Percentiles rank a stretch among this genome's conserved stretches.
Evolutionary conservation across 2,797 vertebrate species (phyloP).

Genomic region (Otus scops): DNA sequence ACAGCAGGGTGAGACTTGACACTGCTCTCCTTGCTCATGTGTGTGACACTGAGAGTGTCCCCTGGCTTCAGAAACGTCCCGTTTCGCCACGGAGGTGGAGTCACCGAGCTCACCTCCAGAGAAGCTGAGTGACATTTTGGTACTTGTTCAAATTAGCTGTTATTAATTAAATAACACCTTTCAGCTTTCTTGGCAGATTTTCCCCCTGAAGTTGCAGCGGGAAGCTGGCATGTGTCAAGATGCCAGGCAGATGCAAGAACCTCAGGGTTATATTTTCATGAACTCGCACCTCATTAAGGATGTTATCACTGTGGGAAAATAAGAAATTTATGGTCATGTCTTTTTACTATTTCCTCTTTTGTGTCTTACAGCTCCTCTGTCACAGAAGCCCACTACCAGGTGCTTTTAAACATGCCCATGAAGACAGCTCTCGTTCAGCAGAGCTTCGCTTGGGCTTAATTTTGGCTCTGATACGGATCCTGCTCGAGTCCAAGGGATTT

Average conservation of each 20-base stretch:
- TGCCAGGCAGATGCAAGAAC: background rate
- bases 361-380: background rate
- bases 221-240: background rate
- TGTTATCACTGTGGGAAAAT: background rate
- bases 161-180: conserved; percentile 55
- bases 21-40: background rate
- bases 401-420: background rate
- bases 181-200: background rate
- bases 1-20: background rate
- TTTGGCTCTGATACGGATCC: background rate
- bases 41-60: accelerated
- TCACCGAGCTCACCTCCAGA: background rate
- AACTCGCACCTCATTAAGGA: background rate
- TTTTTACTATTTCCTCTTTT: background rate
- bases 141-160: conserved; percentile 12
- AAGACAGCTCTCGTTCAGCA: background rate
- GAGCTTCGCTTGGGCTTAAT: background rate
- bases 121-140: background rate
- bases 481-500: background rate
- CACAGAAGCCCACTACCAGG: background rate
- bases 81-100: background rate
- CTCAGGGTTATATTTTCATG: background rate
- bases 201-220: background rate
- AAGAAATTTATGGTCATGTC: background rate
- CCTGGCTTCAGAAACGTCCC: background rate